Conservation (phyloP, 2,113 vertebrate species). For the Tringa solitaria region DNA sequence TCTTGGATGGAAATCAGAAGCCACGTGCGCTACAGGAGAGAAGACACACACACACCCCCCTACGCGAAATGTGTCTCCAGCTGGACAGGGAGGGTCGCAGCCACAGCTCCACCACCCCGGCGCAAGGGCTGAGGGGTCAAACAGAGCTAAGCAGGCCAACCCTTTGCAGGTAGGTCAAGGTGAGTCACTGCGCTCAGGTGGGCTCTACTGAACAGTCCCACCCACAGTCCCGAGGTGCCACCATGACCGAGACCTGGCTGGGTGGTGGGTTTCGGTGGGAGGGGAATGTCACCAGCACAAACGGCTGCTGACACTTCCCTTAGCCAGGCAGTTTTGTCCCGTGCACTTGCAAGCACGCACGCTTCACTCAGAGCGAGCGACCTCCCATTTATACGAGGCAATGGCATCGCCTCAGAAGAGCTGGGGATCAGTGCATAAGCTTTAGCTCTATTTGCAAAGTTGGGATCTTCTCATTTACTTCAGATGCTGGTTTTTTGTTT, state of each 20-base stretch:
- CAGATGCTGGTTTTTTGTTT: neutral
- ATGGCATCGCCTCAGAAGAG: neutral
- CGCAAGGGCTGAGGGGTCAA: neutral
- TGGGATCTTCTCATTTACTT: neutral
- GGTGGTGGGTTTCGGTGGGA: accelerated
- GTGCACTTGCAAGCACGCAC: accelerated
- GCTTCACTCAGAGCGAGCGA: accelerated
- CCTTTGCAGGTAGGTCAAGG: neutral
- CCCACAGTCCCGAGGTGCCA: too few species aligned
- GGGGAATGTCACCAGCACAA: neutral
- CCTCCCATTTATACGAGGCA: neutral
- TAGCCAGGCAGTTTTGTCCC: neutral
- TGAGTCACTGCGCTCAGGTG: neutral
- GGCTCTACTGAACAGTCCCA: neutral
- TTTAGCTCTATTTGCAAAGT: neutral
- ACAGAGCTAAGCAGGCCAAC: neutral
- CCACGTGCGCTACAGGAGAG: neutral
- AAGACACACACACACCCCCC: too few species aligned
- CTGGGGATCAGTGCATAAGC: too few species aligned
- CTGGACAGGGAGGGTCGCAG: neutral
- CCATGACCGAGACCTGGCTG: neutral
- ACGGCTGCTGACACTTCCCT: neutral
- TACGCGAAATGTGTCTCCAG: neutral
- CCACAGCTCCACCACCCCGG: neutral
- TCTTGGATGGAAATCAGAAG: neutral